A percentile compares a stretch with the other conserved stretches of the same genome.
Evolutionary conservation across 2,797 vertebrate species (phyloP).

Genomic region (Centropyge bicolor): DNA sequence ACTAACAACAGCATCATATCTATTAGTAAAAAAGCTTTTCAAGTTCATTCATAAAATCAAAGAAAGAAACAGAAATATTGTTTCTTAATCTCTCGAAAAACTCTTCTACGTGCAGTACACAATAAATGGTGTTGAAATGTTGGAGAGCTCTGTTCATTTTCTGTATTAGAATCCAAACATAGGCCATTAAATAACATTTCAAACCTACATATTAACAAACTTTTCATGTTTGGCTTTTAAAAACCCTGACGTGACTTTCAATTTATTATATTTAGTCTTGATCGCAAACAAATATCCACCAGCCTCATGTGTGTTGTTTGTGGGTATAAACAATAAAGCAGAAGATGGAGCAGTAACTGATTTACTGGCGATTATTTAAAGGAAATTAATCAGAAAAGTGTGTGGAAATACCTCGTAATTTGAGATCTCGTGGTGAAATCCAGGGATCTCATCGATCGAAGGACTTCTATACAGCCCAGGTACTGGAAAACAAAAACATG

Average conservation of each 20-base stretch:
- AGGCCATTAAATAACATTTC: not conserved
- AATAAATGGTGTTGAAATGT: not conserved
- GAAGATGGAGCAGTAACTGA: not conserved
- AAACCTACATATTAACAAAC: no score
- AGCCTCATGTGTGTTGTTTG: not conserved
- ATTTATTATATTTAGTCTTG: not conserved
- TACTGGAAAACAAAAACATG: constrained; percentile 88
- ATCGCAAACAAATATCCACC: not conserved
- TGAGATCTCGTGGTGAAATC: constrained; percentile 98
- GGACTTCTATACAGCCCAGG: constrained; percentile 97
- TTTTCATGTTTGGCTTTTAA: no score
- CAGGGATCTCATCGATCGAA: constrained; percentile 97
- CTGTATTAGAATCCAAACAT: not conserved
- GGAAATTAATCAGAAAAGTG: not conserved
- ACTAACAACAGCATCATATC: no score
- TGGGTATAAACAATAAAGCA: not conserved
- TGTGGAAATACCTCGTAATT: constrained; percentile 92
- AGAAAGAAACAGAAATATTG: no score
- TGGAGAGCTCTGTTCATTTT: not conserved
- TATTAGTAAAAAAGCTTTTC: no score
- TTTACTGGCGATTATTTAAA: not conserved
- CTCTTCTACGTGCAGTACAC: no score
- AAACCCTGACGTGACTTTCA: no score
- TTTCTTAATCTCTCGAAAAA: no score
- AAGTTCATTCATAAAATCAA: no score